Percentiles rank a stretch among this genome's conserved stretches.
Evolutionary conservation across 2,113 vertebrate genomes (phyloP).

Genomic region (Nanorana parkeri): DNA sequence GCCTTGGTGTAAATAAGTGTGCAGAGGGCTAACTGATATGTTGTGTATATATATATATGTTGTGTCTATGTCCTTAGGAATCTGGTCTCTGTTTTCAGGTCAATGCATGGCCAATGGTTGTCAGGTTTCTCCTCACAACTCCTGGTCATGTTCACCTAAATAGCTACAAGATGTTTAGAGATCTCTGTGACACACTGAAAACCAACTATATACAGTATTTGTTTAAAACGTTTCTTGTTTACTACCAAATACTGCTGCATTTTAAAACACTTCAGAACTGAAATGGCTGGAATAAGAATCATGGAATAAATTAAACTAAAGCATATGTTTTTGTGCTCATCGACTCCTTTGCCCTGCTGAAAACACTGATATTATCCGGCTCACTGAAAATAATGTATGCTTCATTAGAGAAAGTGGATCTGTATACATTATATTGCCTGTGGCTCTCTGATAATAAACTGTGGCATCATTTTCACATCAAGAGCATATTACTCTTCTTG

Average conservation of each 20-base stretch:
- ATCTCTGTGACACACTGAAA: no score
- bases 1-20: no score
- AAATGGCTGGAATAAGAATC: constrained; percentile 18
- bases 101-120: no score
- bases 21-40: no score
- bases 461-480: constrained; percentile 14
- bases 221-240: neutral
- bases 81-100: no score
- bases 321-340: constrained; percentile 50
- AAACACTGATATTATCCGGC: constrained; percentile 47
- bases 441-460: constrained; percentile 37
- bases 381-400: constrained; percentile 51
- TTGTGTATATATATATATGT: no score
- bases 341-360: constrained; percentile 42
- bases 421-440: constrained; percentile 42
- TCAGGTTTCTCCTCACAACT: no score
- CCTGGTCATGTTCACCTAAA: no score
- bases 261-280: neutral
- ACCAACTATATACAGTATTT: no score
- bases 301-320: constrained; percentile 10
- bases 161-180: no score
- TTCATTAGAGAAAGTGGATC: constrained; percentile 44
- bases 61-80: no score
- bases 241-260: neutral
- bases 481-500: constrained; percentile 14